These are phyloP conservation scores for Arctia plantaginis DNA, from an alignment of 2,888 invertebrate species.

Conservation along the genomic window DNA sequence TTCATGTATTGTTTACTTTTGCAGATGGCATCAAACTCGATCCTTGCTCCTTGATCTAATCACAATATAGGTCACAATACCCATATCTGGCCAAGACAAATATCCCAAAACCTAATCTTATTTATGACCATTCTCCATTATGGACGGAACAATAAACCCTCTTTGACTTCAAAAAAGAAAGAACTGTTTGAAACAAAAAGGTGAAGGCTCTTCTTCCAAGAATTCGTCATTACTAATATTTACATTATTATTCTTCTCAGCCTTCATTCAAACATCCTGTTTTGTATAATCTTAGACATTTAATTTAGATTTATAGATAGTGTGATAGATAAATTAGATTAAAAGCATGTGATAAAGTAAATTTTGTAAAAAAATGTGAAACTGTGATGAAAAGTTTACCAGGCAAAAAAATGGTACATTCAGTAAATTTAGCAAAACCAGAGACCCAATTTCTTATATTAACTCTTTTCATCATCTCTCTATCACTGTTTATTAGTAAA, in stretches of 20 bases:
- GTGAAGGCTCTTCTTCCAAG: constrained; percentile 39
- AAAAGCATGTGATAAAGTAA: too few relatives aligned
- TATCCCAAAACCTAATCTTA: constrained; percentile 24
- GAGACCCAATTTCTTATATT: too few relatives aligned
- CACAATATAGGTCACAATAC: constrained; percentile 75
- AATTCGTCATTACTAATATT: constrained; percentile 58
- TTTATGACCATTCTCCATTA: constrained; percentile 28
- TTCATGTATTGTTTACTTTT: constrained; percentile 64
- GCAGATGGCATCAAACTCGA: constrained; percentile 75
- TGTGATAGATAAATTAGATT: too few relatives aligned
- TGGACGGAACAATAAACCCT: constrained; percentile 19
- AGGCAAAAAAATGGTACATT: too few relatives aligned
- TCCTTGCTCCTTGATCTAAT: constrained; percentile 75
- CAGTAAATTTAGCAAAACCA: too few relatives aligned
- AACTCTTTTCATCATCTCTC: too few relatives aligned
- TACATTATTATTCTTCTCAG: constrained; percentile 52
- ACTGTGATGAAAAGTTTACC: neutral
- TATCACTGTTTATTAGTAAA: too few relatives aligned
- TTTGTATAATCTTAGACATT: neutral
- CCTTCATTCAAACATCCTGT: neutral
- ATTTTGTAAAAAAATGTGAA: too few relatives aligned
- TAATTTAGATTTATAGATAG: neutral
- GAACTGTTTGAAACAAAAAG: constrained; percentile 20
- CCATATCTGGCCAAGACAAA: constrained; percentile 45
- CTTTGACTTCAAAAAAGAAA: constrained; percentile 1